Base-by-base conservation (phyloP, 2,888 invertebrate genomes). In the Julus scanicus region DNA sequence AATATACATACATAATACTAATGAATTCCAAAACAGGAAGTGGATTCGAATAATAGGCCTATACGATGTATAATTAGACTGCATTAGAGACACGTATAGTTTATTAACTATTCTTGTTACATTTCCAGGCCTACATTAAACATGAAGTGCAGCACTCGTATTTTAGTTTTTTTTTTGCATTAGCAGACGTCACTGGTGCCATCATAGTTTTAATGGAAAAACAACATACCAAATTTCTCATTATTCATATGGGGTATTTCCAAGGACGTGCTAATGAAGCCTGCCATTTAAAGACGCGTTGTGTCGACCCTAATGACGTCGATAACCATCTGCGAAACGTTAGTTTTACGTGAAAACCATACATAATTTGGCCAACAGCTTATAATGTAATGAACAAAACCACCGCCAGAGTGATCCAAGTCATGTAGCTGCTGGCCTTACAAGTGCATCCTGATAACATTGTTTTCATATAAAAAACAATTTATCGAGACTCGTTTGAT, bases 371-470 rank as follows among this genome's bases (percentile, higher is more conserved):
- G 15, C 2, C 53, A 8, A 15, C 53, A 53, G 53, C 53, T 53
- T 53, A 4, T 11, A 15, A 15, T 53, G n/a, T n/a, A n/a, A n/a
- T 53, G 15, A 53, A 53, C 53, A 2, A 53, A 53, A 53, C 15
- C 15, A 15, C 53, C 53, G 11, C 53, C 53, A 53, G 53, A 15
- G 53, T 15, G 11, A 8, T 4, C 53, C 15, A 9, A 8, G 15
- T 15, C 48, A 48, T 53, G 11, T 15, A 53, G 53, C 53, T 53
- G 53, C 53, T 53, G 53, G 53, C 53, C 53, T 53, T 15, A 53
- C 53, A 53, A 53, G 53, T 53, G 53, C 53, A 53, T 53, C 53
- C 53, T 53, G 53, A 53, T 53, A 53, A 53, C 53, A 53, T 53
- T 53, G 53, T 53, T 53, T 53, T 53, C 53, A 53, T 53, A 53